A percentile compares a stretch with the other conserved stretches of the same genome.
phyloP scores from a whole-genome alignment of 2,797 vertebrate genomes.

The Sebastes umbrosus region DNA sequence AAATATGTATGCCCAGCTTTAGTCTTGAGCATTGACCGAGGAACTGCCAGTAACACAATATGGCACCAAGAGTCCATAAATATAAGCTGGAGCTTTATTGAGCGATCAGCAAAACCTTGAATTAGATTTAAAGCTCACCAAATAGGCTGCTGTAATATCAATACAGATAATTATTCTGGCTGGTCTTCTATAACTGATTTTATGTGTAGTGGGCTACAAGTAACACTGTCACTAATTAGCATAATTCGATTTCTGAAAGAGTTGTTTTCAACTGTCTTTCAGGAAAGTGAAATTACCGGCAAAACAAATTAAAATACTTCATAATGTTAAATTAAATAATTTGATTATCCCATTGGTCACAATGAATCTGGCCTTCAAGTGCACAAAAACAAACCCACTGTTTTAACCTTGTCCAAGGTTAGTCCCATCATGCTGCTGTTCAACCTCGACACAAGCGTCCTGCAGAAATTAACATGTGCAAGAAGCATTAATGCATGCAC shows the following conservation, averaged over 20 bases:
- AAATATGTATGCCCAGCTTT: too few relatives aligned
- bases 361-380: not conserved
- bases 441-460: not conserved
- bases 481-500: not conserved
- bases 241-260: not conserved
- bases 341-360: not conserved
- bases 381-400: not conserved
- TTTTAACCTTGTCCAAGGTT: not conserved
- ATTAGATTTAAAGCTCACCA: too few relatives aligned
- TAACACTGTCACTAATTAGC: too few relatives aligned
- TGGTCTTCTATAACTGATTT: not conserved
- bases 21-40: too few relatives aligned
- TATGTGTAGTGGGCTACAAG: not conserved
- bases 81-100: too few relatives aligned
- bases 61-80: too few relatives aligned
- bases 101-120: too few relatives aligned
- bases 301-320: not conserved
- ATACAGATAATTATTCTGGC: not conserved
- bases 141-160: not conserved
- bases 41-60: too few relatives aligned
- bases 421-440: not conserved
- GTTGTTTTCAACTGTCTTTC: not conserved
- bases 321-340: not conserved
- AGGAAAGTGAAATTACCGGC: not conserved
- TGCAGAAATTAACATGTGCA: slow-evolving; percentile 4